phyloP scores from a whole-genome alignment of 2,888 invertebrate species.

The Drosophila rellima region DNA sequence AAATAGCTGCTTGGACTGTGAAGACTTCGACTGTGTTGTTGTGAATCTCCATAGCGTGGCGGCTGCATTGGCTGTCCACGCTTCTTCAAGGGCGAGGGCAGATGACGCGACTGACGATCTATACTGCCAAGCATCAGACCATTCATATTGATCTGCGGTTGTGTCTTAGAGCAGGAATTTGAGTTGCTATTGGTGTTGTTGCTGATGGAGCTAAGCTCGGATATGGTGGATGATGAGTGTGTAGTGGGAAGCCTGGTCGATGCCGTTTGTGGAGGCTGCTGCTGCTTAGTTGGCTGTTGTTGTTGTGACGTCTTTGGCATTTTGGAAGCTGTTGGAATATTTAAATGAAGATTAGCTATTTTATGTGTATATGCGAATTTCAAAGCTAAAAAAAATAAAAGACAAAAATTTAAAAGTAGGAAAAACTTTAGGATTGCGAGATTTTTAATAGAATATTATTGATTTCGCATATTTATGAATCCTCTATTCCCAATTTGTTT shows the following conservation, averaged over 20 bases:
- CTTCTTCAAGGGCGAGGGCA: constrained; percentile 84
- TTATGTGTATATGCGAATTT: too few relatives aligned
- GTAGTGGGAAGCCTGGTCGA: constrained; percentile 68
- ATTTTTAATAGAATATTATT: too few relatives aligned
- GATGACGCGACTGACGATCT: constrained; percentile 83
- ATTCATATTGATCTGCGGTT: constrained; percentile 47
- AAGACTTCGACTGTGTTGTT: constrained; percentile 64
- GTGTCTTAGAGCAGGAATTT: constrained; percentile 55
- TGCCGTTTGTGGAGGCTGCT: constrained; percentile 24
- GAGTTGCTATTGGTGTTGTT: constrained; percentile 72
- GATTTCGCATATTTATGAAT: too few relatives aligned
- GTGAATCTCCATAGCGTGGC: constrained; percentile 67
- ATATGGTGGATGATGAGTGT: constrained; percentile 84
- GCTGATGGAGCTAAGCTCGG: constrained; percentile 81
- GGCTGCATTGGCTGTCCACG: constrained; percentile 68
- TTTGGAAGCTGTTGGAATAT: constrained; percentile 62
- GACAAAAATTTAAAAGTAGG: too few relatives aligned
- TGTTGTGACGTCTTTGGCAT: constrained; percentile 54
- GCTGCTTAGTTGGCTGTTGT: constrained; percentile 16
- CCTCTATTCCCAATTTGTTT: too few relatives aligned
- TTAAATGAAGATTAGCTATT: too few relatives aligned
- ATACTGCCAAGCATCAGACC: constrained; percentile 59
- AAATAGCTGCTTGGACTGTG: constrained; percentile 83
- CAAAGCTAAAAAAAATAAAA: too few relatives aligned
- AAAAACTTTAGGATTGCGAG: too few relatives aligned